phyloP scores from a whole-genome alignment of 2,888 invertebrate genomes.

The Agrilus biguttatus region DNA sequence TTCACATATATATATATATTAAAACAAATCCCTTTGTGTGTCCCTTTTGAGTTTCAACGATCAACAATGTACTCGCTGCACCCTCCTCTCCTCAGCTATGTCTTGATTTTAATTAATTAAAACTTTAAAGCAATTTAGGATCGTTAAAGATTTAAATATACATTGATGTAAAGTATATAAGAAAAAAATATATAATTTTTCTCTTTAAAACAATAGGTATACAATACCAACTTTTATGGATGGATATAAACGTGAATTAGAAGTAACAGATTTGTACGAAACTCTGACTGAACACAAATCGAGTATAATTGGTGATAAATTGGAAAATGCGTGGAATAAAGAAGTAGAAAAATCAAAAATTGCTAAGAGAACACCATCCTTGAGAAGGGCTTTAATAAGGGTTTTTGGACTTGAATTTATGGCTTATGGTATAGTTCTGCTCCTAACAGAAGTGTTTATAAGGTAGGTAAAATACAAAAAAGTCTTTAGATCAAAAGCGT shows the following conservation, averaged over 20 bases:
- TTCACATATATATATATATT: too few relatives aligned
- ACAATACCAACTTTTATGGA: constrained; percentile 52
- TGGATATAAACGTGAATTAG: constrained; percentile 51
- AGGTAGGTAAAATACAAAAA: constrained; percentile 33
- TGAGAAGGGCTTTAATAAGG: constrained; percentile 41
- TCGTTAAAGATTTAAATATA: too few relatives aligned
- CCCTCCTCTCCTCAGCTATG: too few relatives aligned
- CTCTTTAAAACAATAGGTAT: constrained; percentile 37
- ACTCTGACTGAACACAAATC: constrained; percentile 57
- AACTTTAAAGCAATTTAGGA: too few relatives aligned
- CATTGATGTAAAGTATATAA: too few relatives aligned
- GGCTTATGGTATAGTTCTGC: constrained; percentile 47
- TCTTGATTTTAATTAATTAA: too few relatives aligned
- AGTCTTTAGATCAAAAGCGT: neutral
- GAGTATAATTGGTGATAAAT: constrained; percentile 44
- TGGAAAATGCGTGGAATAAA: constrained; percentile 45
- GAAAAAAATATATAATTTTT: too few relatives aligned
- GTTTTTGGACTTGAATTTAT: constrained; percentile 47
- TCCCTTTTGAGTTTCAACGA: too few relatives aligned
- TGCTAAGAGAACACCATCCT: constrained; percentile 38
- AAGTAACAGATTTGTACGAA: constrained; percentile 48
- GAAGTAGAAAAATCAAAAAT: constrained; percentile 35
- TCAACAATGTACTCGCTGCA: too few relatives aligned
- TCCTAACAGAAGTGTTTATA: constrained; percentile 38
- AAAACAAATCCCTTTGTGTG: too few relatives aligned